A percentile compares a stretch with the other conserved stretches of the same genome.
phyloP scores from a whole-genome alignment of 2,888 invertebrate species.

The Auanema freiburgensis region DNA sequence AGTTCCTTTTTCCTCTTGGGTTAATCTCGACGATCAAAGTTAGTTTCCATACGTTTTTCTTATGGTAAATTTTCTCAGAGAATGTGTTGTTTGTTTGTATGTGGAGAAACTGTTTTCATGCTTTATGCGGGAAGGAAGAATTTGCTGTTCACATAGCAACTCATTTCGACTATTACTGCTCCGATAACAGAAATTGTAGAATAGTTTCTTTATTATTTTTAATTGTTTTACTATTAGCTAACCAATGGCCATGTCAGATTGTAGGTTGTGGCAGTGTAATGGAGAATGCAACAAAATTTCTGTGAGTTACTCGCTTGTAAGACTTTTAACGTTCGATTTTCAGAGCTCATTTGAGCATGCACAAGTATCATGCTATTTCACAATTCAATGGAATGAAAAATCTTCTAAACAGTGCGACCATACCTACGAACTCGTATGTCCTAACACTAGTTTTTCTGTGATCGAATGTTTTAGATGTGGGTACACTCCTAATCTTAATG shows the following conservation, averaged over 20 bases:
- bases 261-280: neutral
- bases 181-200: neutral
- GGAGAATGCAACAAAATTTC: neutral
- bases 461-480: slow-evolving; percentile 9
- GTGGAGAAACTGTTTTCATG: slow-evolving; percentile 33
- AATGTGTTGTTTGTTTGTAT: slow-evolving; percentile 27
- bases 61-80: neutral
- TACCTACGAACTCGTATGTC: neutral
- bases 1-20: neutral
- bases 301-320: neutral
- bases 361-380: slow-evolving; percentile 7
- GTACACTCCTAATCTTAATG: slow-evolving; percentile 31
- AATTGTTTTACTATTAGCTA: neutral
- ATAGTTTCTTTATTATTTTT: neutral
- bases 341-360: slow-evolving; percentile 2
- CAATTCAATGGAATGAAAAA: slow-evolving; percentile 16
- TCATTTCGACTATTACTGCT: slow-evolving; percentile 20
- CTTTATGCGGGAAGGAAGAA: slow-evolving; percentile 16
- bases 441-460: neutral
- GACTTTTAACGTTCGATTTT: slow-evolving; percentile 6
- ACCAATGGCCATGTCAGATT: neutral
- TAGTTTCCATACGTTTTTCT: slow-evolving; percentile 6
- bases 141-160: slow-evolving; percentile 32
- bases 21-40: neutral
- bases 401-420: neutral